These are phyloP conservation scores for Odontomyia ornata DNA, from an alignment of 2,888 invertebrate genomes.

Conservation along the genomic window DNA sequence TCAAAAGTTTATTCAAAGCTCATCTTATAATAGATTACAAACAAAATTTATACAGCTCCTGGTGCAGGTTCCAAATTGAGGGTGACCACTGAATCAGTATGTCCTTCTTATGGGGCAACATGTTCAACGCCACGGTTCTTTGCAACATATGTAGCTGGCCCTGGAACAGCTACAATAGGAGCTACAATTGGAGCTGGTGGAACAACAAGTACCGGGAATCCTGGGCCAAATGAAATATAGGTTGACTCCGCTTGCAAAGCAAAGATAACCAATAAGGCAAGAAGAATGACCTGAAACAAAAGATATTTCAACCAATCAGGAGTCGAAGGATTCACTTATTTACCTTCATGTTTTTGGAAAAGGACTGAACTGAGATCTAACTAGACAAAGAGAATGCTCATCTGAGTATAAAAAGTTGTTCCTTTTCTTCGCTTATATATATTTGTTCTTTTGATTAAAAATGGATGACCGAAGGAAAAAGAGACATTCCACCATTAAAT, in stretches of 20 bases:
- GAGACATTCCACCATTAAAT: too few relatives aligned
- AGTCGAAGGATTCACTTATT: too few relatives aligned
- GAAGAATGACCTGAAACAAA: neutral
- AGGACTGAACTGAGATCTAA: too few relatives aligned
- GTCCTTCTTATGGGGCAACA: conserved; percentile 63
- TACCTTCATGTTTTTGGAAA: too few relatives aligned
- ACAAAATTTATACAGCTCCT: conserved; percentile 60
- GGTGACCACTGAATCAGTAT: conserved; percentile 51
- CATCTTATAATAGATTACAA: too few relatives aligned
- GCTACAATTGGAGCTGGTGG: neutral
- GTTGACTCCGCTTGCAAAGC: neutral
- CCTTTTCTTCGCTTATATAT: too few relatives aligned
- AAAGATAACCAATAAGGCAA: neutral
- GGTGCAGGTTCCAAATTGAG: conserved; percentile 64
- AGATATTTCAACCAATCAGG: too few relatives aligned
- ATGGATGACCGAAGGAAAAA: too few relatives aligned
- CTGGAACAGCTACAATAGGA: neutral
- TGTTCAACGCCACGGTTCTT: conserved; percentile 63
- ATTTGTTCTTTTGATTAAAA: too few relatives aligned
- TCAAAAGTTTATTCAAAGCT: too few relatives aligned
- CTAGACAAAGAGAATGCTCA: too few relatives aligned
- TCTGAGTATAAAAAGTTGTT: too few relatives aligned
- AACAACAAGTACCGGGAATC: neutral
- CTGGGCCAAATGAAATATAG: neutral
- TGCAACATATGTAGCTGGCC: conserved; percentile 62